Evolutionary conservation across 2,888 invertebrate genomes (phyloP).

Genomic region (Cartodere bifasciata): DNA sequence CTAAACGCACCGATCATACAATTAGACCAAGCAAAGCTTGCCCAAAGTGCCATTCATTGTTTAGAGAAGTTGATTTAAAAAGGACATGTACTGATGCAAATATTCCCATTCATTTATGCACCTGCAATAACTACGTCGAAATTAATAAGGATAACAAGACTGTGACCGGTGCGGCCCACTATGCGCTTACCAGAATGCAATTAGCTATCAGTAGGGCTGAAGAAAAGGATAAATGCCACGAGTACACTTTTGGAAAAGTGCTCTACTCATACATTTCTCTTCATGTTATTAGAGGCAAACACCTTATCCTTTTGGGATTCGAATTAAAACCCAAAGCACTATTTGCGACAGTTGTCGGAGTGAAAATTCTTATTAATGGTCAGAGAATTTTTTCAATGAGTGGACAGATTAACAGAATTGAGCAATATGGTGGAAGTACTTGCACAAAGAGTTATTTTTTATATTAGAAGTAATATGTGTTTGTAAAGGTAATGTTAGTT

Average conservation of each 20-base stretch:
- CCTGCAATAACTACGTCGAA: constrained; percentile 49
- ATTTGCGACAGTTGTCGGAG: too few species aligned
- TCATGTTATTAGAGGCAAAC: too few species aligned
- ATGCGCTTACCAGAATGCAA: constrained; percentile 30
- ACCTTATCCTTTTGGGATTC: too few species aligned
- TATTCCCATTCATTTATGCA: constrained; percentile 64
- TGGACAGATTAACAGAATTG: too few species aligned
- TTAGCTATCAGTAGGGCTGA: constrained; percentile 15
- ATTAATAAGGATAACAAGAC: constrained; percentile 32
- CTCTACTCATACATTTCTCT: constrained; percentile 23
- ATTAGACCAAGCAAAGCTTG: constrained; percentile 39
- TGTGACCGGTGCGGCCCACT: constrained; percentile 39
- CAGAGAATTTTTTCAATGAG: too few species aligned
- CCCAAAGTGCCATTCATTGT: constrained; percentile 50
- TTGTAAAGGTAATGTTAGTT: too few species aligned
- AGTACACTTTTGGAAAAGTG: constrained; percentile 24
- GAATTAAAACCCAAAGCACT: constrained; percentile 53
- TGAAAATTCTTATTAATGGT: too few species aligned
- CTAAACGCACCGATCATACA: constrained; percentile 32
- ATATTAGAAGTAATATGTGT: too few species aligned
- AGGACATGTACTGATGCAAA: constrained; percentile 56
- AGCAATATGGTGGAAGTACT: too few species aligned
- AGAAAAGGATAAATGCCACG: constrained; percentile 30
- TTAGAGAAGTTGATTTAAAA: constrained; percentile 40
- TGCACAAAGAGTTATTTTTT: too few species aligned